Evolutionary conservation across 2,113 vertebrate species (phyloP), one percentile per base, ranked within the genome.

Genomic region (Herpetotheres cachinnans): DNA sequence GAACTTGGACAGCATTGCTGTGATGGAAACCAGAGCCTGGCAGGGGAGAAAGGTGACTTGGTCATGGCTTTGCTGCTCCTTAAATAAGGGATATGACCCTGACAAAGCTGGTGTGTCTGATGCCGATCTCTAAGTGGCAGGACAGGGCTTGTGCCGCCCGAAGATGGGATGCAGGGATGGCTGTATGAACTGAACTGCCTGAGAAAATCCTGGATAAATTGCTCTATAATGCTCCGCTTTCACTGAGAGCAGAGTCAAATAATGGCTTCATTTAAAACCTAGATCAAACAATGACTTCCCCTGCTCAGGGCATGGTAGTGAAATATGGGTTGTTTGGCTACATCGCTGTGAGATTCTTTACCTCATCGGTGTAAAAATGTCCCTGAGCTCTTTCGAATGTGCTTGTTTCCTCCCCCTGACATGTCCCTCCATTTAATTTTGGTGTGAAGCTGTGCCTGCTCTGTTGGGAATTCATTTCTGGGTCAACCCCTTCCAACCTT

Each of bases 401-500:
- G 6, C 36, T 59, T 3, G 11, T 66, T 92, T 58, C 83, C 59
- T 77, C 49, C 71, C 9, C 36, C 67, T 2, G 13, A 6, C 81
- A 20, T 6, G 0, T 90, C 54, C 32, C 44, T 58, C 6, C 1
- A 0, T 38, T 92, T 69, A 11, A 82, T 92, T 88, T 58, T 63
- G 14, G 47, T 86, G 74, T 0, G 0, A 56, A 77, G 79, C 49
- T 2, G 3, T 47, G 44, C 8, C 58, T 54, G 44, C 56, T 84
- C 92, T 6, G 1, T 11, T 86, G 85, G 94, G 69, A 93, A 96
- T 92, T 86, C 7, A 27, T 92, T 93, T 86, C 86, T 95, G 85
- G 93, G 76, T 92, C 92, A 89, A 29, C 78, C 85, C 77, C 90
- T 89, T 83, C 88, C 78, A 91, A 73, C 85, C 59, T 89, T 80